These are phyloP conservation scores for Lampris megalopsis DNA, from an alignment of 2,113 vertebrate species.

Conservation along the genomic window DNA sequence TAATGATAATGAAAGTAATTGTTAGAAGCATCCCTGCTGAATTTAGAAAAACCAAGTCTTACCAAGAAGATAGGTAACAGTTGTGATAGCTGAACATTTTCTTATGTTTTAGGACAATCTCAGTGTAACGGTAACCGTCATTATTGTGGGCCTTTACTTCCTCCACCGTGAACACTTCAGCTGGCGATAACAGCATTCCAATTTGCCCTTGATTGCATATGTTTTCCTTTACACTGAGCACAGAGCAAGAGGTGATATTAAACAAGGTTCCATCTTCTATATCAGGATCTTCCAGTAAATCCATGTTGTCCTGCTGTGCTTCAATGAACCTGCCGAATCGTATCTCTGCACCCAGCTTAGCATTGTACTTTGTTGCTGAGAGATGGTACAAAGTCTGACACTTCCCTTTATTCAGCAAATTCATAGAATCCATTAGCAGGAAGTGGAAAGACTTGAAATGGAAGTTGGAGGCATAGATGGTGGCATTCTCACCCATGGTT, in stretches of 20 bases:
- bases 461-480: conserved; percentile 58
- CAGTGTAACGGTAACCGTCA: accelerated
- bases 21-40: too few relatives aligned
- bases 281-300: accelerated
- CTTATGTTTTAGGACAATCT: conserved; percentile 53
- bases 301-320: accelerated
- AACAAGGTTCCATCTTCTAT: not conserved
- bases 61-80: conserved; percentile 68
- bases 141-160: accelerated
- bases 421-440: conserved; percentile 73
- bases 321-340: conserved; percentile 64
- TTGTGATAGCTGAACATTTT: conserved; percentile 2
- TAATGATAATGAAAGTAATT: too few relatives aligned
- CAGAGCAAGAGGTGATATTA: conserved; percentile 72
- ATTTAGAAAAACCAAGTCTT: conserved; percentile 34
- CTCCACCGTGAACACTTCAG: conserved; percentile 74
- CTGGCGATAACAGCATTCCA: conserved; percentile 67
- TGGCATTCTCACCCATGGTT: conserved; percentile 37
- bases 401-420: not conserved
- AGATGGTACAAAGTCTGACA: conserved; percentile 44
- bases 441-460: conserved; percentile 79
- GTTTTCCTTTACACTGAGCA: conserved; percentile 32
- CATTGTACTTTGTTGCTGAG: accelerated
- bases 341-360: conserved; percentile 11
- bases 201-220: not conserved